Base-by-base conservation (phyloP, 2,113 vertebrate species). In the Corythornis cristatus region DNA sequence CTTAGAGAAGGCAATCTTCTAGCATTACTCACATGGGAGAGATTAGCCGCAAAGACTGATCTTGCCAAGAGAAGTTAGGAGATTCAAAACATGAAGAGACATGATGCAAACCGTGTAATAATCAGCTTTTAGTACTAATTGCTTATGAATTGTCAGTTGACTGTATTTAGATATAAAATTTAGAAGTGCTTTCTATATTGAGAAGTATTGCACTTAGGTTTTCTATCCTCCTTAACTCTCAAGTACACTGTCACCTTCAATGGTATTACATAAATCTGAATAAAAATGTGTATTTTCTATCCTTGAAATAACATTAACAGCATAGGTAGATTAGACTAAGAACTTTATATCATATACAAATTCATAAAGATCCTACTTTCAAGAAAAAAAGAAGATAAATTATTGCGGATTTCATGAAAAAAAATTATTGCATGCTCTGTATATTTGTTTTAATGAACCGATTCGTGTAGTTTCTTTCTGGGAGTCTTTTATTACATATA, bases 11-110 rank as follows among this genome's bases (percentile, higher is more conserved):
- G 77, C 77, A 96, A 50, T 96, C 89, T 96, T 92, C 94, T 80
- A 82, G 72, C 94, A 95, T 93, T 93, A 92, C 78, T 96, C 95
- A 96, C 0, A 4, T 89, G 95, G 96, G 95, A 95, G 71, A 96
- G 78, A 96, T 97, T 95, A 96, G 65, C 31, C 74, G 40, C 50
- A 77, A 95, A 95, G 89, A 66, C 76, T 92, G 68, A 91, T 96
- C 37, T 90, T 83, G 53, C 87, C 71, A 73, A 92, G 95, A 87
- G 83, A 94, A 96, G 65, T 43, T 60, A 65, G 48, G 73, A 91
- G 84, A 95, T 86, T 80, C 79, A 92, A 93, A 96, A 85, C 48
- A 77, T 64, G 80, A 20, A 46, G 73, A 87, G 71, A 86, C 11
- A 35, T 67, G 71, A 91, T 91, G 66, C 62, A 96, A 92, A 75